Evolutionary conservation across 2,797 vertebrate genomes (phyloP).

Genomic region (Pseudomugil tenellus): DNA sequence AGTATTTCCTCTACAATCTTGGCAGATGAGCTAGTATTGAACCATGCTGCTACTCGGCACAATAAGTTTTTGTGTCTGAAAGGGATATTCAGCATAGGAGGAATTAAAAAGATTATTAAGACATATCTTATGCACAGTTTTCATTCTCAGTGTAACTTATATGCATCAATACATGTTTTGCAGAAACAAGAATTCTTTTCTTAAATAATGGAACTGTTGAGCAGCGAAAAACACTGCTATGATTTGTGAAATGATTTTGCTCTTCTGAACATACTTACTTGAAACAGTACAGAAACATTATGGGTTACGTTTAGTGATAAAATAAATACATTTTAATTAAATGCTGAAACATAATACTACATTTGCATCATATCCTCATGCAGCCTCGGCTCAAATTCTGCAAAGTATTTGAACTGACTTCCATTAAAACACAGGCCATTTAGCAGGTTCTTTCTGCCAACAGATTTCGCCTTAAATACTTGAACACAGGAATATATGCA

Average conservation of each 20-base stretch:
- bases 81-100: not conserved
- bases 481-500: conserved; percentile 66
- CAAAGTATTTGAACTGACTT: not conserved
- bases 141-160: not conserved
- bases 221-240: not conserved
- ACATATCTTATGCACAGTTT: not conserved
- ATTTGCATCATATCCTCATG: not conserved
- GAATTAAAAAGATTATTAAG: not conserved
- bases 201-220: not conserved
- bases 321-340: not conserved
- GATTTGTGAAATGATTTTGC: not conserved
- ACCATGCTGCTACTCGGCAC: conserved; percentile 4
- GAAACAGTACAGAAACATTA: not conserved
- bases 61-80: not conserved
- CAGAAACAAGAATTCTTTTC: not conserved
- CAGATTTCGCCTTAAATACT: conserved; percentile 6
- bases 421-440: conserved; percentile 18
- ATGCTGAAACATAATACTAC: not conserved
- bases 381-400: not conserved
- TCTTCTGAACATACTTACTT: not conserved
- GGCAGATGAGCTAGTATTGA: conserved; percentile 19
- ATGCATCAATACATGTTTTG: not conserved
- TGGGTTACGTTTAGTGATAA: too few relatives aligned
- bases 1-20: not conserved
- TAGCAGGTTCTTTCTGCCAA: not conserved